Evolutionary conservation across 2,888 invertebrate species (phyloP).

Genomic region (Neoitamus cyanurus): DNA sequence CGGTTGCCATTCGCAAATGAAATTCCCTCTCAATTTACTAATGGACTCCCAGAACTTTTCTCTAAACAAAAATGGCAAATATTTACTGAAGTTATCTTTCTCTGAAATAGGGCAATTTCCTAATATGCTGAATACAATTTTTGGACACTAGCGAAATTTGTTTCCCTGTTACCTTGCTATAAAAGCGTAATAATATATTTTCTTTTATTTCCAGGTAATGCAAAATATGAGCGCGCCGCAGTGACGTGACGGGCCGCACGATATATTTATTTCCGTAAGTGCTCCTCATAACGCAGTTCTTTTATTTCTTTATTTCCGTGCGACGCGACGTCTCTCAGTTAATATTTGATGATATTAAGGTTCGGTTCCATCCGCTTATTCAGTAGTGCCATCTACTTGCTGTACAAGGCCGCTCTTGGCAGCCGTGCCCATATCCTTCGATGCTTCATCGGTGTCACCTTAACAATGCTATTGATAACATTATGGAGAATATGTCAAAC

Average conservation of each 20-base stretch:
- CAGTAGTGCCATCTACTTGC: background rate
- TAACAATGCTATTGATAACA: background rate
- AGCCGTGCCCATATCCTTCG: background rate
- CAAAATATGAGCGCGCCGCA: background rate
- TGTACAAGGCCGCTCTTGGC: background rate
- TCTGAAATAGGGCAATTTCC: background rate
- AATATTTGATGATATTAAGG: background rate
- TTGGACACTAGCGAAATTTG: background rate
- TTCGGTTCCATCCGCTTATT: background rate
- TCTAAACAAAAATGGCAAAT: background rate
- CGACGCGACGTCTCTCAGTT: background rate
- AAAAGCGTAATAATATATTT: background rate
- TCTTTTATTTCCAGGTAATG: background rate
- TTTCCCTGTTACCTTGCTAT: background rate
- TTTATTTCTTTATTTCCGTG: background rate
- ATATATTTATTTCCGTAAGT: background rate
- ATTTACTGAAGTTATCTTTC: background rate
- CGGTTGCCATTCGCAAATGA: too few relatives aligned
- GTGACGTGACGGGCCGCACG: background rate
- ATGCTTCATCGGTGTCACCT: background rate
- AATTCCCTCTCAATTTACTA: background rate
- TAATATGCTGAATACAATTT: background rate
- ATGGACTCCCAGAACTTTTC: background rate
- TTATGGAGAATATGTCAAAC: background rate
- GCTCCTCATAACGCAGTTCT: background rate